Base-by-base conservation (phyloP, 2,888 invertebrate species). In the Drosophila fulvimacula region DNA sequence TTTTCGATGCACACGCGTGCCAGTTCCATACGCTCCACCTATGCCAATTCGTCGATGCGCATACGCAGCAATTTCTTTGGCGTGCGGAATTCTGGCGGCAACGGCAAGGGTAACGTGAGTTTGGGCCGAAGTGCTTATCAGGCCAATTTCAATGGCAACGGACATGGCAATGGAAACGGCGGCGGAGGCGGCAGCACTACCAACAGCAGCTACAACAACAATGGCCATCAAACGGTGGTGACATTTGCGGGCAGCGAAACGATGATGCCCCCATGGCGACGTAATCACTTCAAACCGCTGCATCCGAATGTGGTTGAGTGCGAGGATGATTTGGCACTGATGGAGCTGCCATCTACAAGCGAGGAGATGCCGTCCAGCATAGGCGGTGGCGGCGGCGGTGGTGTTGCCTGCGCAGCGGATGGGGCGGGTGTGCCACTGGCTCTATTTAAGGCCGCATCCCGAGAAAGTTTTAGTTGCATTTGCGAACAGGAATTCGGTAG, bases 1-100 rank as follows among this genome's bases (percentile, higher is more conserved):
- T 76, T 91, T 6, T 93, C 93, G 7, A 91, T 92, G 79, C 92
- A 92, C 62, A 93, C 92, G 5, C 80, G 93, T 9, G 92, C 90
- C 61, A 93, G 91, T 55, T 93, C 92, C 21, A 76, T 93, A 30
- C 91, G 92, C 11, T 93, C 92, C 0, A 91, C 90, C 6, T 92
- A 91, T 55, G 91, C 90, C 19, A 90, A 86, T 44, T 86, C 91
- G n/a, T 91, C 91, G 70, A 90, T 90, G 86, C 90, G 91, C 15
- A 79, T 91, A 53, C 89, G 92, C 11, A 91, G 82, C 66, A 91
- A 88, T 77, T 79, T 90, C 41, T 86, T 90, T 34, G 84, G 66
- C n/a, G 70, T 9, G 4, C 67, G 66, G 21, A 67, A 49, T 32
- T 36, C 55, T 9, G 59, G 56, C 15, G 59, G 58, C 15, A 76